These are phyloP conservation scores for Pongo pygmaeus DNA, from an alignment of 2,113 vertebrate species.

Conservation along the genomic window DNA sequence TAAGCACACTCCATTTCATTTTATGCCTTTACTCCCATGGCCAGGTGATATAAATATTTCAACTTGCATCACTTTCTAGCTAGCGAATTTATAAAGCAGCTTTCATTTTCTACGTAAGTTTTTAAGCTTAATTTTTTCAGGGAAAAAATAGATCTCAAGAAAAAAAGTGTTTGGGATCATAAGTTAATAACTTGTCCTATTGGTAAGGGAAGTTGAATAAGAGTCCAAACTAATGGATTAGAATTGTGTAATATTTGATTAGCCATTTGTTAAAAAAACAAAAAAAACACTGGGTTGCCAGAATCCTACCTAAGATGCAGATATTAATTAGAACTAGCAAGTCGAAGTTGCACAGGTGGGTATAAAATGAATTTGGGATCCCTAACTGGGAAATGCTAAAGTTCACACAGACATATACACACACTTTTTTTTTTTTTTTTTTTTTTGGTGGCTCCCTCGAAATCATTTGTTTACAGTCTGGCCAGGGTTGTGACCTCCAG, in stretches of 20 bases:
- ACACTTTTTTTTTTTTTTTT: too few relatives aligned
- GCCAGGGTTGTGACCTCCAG: neutral
- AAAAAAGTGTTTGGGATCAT: neutral
- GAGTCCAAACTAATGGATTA: neutral
- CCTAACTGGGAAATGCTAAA: neutral
- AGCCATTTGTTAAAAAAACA: neutral
- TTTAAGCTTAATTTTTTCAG: constrained; percentile 21
- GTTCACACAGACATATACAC: neutral
- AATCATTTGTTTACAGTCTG: neutral
- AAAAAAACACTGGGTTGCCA: neutral
- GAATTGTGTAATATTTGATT: neutral
- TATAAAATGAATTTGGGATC: neutral
- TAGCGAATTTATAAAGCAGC: neutral
- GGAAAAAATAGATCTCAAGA: neutral
- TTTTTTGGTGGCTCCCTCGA: neutral
- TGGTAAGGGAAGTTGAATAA: neutral
- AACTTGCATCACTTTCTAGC: neutral
- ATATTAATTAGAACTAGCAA: neutral
- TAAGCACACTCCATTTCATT: neutral
- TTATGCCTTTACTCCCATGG: neutral
- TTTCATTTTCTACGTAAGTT: neutral
- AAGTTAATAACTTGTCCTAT: neutral
- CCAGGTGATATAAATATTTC: neutral
- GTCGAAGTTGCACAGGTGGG: neutral
- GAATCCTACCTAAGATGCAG: neutral